Base-by-base conservation (phyloP, 2,797 vertebrate species). In the Chelon auratus region DNA sequence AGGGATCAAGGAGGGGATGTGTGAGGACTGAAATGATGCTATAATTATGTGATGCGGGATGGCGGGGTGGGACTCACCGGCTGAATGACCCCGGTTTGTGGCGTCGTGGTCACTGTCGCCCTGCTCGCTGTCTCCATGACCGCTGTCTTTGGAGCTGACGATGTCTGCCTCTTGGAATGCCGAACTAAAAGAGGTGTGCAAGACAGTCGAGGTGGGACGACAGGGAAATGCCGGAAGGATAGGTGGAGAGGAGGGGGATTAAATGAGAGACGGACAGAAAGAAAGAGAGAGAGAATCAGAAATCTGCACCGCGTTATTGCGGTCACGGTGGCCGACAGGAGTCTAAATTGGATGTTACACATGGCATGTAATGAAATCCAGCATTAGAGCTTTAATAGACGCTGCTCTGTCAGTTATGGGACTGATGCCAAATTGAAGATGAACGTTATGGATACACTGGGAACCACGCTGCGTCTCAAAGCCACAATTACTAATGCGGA, bases 111-210 rank as follows among this genome's bases (percentile, higher is more conserved):
- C 98, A 84, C 98, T 99, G 94, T 99, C 98, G 61, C 98, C 97
- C 92, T 99, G 98, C 60, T 99, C 98, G 79, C 98, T 99, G 94
- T 99, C 98, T 61, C 98, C 98, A 56, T 99, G 97, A 75, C 98
- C 97, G 81, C 98, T 99, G 95, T 99, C 98, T 95, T 99, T 99
- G 93, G 97, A 99, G 91, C 98, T 99, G 90, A 99, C 97, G 70
- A 99, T 97, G 92, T 99, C 98, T 81, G 97, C 97, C 93, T 99
- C 98, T 92, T 99, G 98, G 95, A 99, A 99, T 58, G 97, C 98
- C 90, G 98, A 99, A 86, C 98, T 99, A 77, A 15, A 40, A 20
- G 56, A 55, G 18, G 56, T 0, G 3, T 36, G 37, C 9, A 15
- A 8, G 61, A 48, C 5, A 40, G 52, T 18, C 9, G 33, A 22